Conservation (phyloP, 2,113 vertebrate species). For the Thomomys bottae region DNA sequence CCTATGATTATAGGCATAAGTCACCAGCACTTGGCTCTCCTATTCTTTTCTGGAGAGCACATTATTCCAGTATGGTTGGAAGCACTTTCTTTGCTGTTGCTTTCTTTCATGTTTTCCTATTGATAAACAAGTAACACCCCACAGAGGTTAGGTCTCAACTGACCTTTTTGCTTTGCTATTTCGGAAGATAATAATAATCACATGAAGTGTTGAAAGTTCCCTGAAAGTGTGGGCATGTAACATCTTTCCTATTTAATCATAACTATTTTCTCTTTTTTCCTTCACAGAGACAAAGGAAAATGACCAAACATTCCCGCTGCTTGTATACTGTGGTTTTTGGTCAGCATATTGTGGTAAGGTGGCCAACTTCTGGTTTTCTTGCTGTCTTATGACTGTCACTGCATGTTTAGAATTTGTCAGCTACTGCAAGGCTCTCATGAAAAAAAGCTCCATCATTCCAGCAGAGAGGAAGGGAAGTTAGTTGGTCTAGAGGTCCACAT, state of each 20-base stretch:
- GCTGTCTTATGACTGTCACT: not conserved
- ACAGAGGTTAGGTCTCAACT: not conserved
- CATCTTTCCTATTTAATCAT: constrained; percentile 43
- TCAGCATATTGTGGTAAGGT: not conserved
- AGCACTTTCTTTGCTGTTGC: not conserved
- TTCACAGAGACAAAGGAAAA: not conserved
- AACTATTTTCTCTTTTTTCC: not conserved
- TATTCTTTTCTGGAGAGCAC: not conserved
- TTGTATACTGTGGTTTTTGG: not conserved
- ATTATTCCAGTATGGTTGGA: not conserved
- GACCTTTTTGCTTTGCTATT: not conserved
- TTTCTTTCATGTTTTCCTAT: not conserved
- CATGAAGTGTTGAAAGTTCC: not conserved
- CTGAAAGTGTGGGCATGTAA: not conserved
- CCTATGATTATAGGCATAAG: too few relatives aligned
- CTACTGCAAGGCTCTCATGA: not conserved
- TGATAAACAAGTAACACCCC: not conserved
- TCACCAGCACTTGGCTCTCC: not conserved
- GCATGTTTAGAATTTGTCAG: not conserved
- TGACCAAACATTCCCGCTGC: not conserved
- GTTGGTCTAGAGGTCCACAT: not conserved
- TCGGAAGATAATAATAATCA: not conserved
- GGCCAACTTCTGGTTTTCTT: not conserved
- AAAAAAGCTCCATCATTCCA: not conserved
- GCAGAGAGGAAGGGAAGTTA: not conserved